Evolutionary conservation across 2,797 vertebrate genomes (phyloP).

Genomic region (Poecilia velifera): DNA sequence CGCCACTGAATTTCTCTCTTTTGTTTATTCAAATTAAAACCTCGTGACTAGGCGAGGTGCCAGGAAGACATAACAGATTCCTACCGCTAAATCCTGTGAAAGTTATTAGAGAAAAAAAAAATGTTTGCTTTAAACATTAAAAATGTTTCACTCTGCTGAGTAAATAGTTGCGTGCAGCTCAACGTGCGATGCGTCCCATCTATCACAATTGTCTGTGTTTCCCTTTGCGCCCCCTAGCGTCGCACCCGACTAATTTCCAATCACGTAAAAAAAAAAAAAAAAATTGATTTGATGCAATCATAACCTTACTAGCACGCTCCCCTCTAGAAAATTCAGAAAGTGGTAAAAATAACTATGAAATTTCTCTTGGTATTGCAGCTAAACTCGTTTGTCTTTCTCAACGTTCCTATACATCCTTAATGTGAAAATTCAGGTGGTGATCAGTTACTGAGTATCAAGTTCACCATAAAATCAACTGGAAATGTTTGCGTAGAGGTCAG

Average conservation of each 20-base stretch:
- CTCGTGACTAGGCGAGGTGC: neutral
- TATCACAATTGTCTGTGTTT: slow-evolving; percentile 28
- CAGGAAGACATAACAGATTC: neutral
- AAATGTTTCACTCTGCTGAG: neutral
- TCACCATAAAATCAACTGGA: neutral
- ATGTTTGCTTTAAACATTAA: neutral
- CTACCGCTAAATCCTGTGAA: neutral
- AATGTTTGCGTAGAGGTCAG: neutral
- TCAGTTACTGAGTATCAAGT: neutral
- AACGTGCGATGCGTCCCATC: slow-evolving; percentile 61
- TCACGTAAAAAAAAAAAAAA: too few relatives aligned
- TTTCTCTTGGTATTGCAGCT: neutral
- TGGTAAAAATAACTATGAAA: neutral
- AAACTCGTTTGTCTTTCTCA: neutral
- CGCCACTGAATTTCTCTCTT: neutral
- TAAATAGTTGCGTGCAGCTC: slow-evolving; percentile 39
- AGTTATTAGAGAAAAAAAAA: neutral
- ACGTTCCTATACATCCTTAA: neutral
- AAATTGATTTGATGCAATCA: neutral
- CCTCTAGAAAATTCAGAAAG: neutral
- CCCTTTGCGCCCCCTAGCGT: slow-evolving; percentile 72
- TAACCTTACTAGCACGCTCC: neutral
- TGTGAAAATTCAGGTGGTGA: neutral
- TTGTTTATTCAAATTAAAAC: neutral
- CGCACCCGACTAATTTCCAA: slow-evolving; percentile 30